phyloP scores from a whole-genome alignment of 2,888 invertebrate genomes.

The Cerastoderma edule region DNA sequence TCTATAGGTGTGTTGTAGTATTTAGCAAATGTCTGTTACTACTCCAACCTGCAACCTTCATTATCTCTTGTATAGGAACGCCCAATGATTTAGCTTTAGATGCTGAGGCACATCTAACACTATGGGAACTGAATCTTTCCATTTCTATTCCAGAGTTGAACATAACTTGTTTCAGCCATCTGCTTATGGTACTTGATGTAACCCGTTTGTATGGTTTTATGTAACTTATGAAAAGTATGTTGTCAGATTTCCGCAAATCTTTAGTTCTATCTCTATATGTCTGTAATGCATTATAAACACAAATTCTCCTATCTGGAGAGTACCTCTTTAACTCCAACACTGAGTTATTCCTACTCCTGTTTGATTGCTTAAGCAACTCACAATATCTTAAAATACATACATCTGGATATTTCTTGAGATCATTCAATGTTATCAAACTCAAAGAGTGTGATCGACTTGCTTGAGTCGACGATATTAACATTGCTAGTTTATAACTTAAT shows the following conservation, averaged over 20 bases:
- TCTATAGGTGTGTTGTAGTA: neutral
- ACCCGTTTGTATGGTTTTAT: slow-evolving; percentile 8
- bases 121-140: neutral
- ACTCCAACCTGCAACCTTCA: neutral
- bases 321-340: neutral
- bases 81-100: neutral
- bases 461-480: slow-evolving; percentile 13
- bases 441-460: slow-evolving; percentile 22
- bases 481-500: slow-evolving; percentile 31
- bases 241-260: neutral
- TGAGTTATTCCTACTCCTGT: neutral
- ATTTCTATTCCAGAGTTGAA: neutral
- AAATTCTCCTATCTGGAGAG: slow-evolving; percentile 9
- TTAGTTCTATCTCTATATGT: neutral
- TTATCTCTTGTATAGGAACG: neutral
- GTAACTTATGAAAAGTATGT: slow-evolving; percentile 5
- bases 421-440: neutral
- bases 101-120: neutral
- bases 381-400: neutral
- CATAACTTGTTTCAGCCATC: neutral
- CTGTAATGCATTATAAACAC: neutral
- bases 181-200: neutral
- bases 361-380: slow-evolving; percentile 3
- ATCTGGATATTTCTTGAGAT: neutral
- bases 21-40: neutral